A percentile compares a stretch with the other conserved stretches of the same genome.
phyloP scores from a whole-genome alignment of 2,888 invertebrate species.

The Euspilapteryx auroguttella region DNA sequence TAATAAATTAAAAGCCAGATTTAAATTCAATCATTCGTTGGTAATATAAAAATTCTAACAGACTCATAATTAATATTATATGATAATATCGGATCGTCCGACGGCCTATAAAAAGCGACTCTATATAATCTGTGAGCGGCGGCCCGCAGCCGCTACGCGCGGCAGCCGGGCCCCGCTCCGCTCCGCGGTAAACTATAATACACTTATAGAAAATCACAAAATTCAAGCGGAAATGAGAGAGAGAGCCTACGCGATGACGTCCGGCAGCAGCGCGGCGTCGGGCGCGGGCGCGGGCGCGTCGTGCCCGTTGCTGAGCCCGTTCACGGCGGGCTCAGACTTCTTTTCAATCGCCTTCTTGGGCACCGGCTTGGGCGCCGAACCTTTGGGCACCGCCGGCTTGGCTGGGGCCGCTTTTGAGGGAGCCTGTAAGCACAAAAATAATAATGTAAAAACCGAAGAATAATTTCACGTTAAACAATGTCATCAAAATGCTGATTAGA shows the following conservation, averaged over 20 bases:
- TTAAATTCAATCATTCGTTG: constrained; percentile 55
- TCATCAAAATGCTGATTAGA: too few relatives aligned
- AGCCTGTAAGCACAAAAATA: too few relatives aligned
- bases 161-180: neutral
- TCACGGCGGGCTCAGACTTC: constrained; percentile 11
- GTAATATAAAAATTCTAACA: constrained; percentile 61
- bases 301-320: constrained; percentile 15
- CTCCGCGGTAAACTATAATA: constrained; percentile 14
- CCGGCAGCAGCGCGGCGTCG: constrained; percentile 41
- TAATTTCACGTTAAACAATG: too few relatives aligned
- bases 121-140: constrained; percentile 47
- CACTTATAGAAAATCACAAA: constrained; percentile 60
- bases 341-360: constrained; percentile 10
- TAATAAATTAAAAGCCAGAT: constrained; percentile 59
- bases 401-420: constrained; percentile 20
- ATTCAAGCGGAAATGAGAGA: constrained; percentile 59
- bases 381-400: too few relatives aligned
- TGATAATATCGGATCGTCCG: constrained; percentile 21
- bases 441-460: too few relatives aligned
- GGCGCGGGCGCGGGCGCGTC: constrained; percentile 20
- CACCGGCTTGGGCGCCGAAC: constrained; percentile 21
- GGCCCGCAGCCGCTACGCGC: constrained; percentile 1
- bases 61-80: constrained; percentile 49
- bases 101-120: constrained; percentile 50
- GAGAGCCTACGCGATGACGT: constrained; percentile 40